A percentile compares a stretch with the other conserved stretches of the same genome.
Evolutionary conservation across 2,888 invertebrate genomes (phyloP).

Genomic region (Troilus luridus): DNA sequence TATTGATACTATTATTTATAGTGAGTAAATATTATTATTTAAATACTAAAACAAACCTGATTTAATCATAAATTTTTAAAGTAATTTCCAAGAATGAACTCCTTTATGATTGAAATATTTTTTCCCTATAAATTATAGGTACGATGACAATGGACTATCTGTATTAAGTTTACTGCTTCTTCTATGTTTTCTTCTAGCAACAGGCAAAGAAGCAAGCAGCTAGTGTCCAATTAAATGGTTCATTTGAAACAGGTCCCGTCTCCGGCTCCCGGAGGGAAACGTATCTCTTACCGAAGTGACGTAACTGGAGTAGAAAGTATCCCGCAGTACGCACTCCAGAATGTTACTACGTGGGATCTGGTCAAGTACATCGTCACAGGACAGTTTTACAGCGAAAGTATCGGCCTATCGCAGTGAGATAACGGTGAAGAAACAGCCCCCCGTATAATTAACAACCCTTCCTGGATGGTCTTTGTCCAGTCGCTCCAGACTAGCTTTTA

Average conservation of each 20-base stretch:
- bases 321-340: constrained; percentile 6
- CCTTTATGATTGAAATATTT: too few species aligned
- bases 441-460: not conserved
- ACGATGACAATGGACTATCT: too few species aligned
- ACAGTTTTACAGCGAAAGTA: constrained; percentile 18
- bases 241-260: constrained; percentile 6
- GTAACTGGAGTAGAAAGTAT: constrained; percentile 40
- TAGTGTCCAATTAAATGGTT: constrained; percentile 3
- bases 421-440: constrained; percentile 23
- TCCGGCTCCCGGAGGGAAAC: not conserved
- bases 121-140: too few species aligned
- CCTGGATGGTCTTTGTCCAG: constrained; percentile 6
- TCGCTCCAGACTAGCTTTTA: not conserved
- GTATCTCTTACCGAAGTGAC: not conserved
- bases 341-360: constrained; percentile 41
- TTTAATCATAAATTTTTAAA: too few species aligned
- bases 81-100: too few species aligned
- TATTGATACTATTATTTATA: too few species aligned
- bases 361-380: constrained; percentile 9
- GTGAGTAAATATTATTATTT: too few species aligned
- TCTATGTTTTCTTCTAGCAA: not conserved
- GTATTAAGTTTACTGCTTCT: not conserved
- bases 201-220: not conserved
- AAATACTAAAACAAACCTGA: too few species aligned
- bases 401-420: constrained; percentile 28